These are phyloP conservation scores for Petrosia ficiformis DNA, from an alignment of 37 sponge, comb jelly and placozoan genomes.

Conservation along the genomic window DNA sequence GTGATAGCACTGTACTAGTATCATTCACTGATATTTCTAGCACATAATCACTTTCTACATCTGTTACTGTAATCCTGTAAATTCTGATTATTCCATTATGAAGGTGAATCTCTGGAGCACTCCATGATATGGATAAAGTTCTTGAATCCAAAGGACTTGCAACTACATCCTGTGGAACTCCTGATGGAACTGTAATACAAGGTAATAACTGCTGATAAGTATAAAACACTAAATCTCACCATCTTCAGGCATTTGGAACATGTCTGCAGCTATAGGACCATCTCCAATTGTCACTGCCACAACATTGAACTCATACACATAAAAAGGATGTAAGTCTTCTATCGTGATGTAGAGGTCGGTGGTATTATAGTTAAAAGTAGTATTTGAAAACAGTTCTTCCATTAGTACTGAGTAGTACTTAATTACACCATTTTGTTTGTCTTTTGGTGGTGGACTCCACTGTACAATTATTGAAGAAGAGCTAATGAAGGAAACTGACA, in stretches of 20 bases:
- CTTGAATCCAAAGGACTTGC: not conserved
- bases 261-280: not conserved
- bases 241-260: not conserved
- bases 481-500: not conserved
- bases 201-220: not conserved
- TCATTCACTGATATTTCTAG: too few relatives aligned
- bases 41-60: not conserved
- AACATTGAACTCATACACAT: not conserved
- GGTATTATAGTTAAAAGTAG: not conserved
- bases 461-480: not conserved
- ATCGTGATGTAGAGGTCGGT: not conserved
- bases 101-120: constrained; percentile 10
- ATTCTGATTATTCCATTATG: constrained; percentile 34
- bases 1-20: not conserved
- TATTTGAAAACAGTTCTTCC: not conserved
- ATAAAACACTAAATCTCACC: not conserved
- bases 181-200: constrained; percentile 4
- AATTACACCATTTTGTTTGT: constrained; percentile 30
- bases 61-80: constrained; percentile 36
- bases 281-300: constrained; percentile 2
- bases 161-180: not conserved
- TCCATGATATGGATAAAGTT: constrained; percentile 13
- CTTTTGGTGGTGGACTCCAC: constrained; percentile 12
- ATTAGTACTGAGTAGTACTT: not conserved
- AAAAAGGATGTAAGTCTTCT: not conserved